Conservation (phyloP, 1,140 invertebrate species). For the Hylaeus volcanicus region DNA sequence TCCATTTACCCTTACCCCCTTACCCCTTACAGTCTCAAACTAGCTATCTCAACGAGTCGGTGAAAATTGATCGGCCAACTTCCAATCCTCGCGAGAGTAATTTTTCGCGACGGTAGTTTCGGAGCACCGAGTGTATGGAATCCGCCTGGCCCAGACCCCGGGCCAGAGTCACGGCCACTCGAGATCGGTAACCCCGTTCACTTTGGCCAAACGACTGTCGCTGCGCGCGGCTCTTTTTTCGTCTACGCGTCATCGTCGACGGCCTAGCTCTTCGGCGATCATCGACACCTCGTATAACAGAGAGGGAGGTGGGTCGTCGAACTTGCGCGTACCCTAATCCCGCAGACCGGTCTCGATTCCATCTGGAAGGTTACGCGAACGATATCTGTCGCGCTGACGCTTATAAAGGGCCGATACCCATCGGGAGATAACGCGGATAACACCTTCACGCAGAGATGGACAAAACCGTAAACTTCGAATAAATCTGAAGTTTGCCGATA, state of each 20-base stretch:
- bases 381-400: slow-evolving; percentile 26
- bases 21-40: no score
- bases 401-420: slow-evolving; percentile 12
- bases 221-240: neutral
- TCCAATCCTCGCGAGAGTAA: no score
- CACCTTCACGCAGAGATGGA: no score
- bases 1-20: no score
- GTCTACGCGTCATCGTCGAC: slow-evolving; percentile 5
- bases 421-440: slow-evolving; percentile 20
- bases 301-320: slow-evolving; percentile 46
- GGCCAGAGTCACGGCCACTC: slow-evolving; percentile 55
- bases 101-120: neutral
- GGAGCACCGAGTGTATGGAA: slow-evolving; percentile 41
- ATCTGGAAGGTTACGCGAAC: slow-evolving; percentile 57
- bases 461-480: no score
- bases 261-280: neutral
- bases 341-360: slow-evolving; percentile 56
- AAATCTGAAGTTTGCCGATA: no score
- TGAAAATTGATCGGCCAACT: no score
- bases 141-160: slow-evolving; percentile 50
- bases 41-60: no score
- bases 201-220: slow-evolving; percentile 27
- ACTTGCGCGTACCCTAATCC: slow-evolving; percentile 55
- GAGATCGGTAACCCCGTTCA: slow-evolving; percentile 56
- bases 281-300: slow-evolving; percentile 18